phyloP scores from a whole-genome alignment of 2,113 vertebrate genomes.

The Paralichthys olivaceus region DNA sequence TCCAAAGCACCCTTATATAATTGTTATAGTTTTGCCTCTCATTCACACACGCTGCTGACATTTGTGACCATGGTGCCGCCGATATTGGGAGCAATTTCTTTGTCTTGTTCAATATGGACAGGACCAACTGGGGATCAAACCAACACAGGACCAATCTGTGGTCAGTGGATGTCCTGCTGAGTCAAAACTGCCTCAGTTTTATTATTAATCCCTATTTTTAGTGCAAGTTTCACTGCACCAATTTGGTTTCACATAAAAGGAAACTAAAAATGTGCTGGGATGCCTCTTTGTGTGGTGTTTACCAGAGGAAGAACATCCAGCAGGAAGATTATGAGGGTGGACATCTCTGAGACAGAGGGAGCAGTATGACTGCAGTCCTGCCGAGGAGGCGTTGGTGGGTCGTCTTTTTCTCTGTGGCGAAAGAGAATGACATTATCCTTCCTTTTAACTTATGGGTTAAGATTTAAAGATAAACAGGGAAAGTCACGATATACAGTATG shows the following conservation, averaged over 20 bases:
- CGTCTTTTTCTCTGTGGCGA: slow-evolving; percentile 69
- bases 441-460: not conserved
- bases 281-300: slow-evolving; percentile 48
- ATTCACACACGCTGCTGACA: not conserved
- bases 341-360: slow-evolving; percentile 88
- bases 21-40: not conserved
- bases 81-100: too few species aligned
- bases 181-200: too few species aligned
- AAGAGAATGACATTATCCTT: not conserved
- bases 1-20: too few species aligned
- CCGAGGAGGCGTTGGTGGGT: slow-evolving; percentile 35
- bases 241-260: not conserved
- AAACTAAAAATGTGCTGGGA: not conserved
- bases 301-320: slow-evolving; percentile 96
- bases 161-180: too few species aligned
- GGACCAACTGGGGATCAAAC: too few species aligned
- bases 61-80: too few species aligned
- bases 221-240: not conserved
- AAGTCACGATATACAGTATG: too few species aligned
- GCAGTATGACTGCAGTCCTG: slow-evolving; percentile 65
- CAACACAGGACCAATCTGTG: too few species aligned
- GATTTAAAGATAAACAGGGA: not conserved
- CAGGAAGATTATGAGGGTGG: slow-evolving; percentile 90
- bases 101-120: too few species aligned
- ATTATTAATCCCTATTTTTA: not conserved